Evolutionary conservation across 2,797 vertebrate species (phyloP), one percentile per base, ranked within the genome.

Genomic region (Pangasius larnaudii): DNA sequence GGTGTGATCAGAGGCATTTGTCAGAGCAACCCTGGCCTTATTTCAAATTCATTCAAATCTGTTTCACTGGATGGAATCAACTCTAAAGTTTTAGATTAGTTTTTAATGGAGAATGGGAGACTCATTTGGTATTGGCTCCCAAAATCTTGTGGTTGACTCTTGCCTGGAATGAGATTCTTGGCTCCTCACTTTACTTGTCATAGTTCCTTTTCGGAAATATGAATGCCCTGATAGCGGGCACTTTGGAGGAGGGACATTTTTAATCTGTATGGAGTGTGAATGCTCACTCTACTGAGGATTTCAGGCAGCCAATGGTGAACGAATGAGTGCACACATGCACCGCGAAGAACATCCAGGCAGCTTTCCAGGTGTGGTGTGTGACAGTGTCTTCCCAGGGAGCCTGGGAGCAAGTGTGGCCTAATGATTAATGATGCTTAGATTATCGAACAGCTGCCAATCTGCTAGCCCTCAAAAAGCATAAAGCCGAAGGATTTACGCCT

Each of bases 361-460:
- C 61, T 82, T 86, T 87, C 88, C 56, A 89, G 71, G 85, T 72
- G 69, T 84, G 51, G 77, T 75, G n/a, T 87, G 71, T 79, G 90
- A 16, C 67, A 77, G 86, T 86, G 89, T 56, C 69, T 36, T 49
- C 79, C 84, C 56, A 85, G 81, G 85, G 89, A 33, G 56, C 58
- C 49, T 71, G 30, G 51, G 84, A 85, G 65, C 58, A 84, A 67
- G n/a, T 84, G 51, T 74, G 65, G 63, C 78, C 88, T 90, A 87
- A 92, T 95, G 95, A 96, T 95, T 94, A 94, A 96, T 95, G 94
- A 77, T 87, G 51, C 93, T 92, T 93, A 75, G 90, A 91, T 93
- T 93, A 91, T 91, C 92, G 69, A 84, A 87, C 80, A 88, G 72
- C 92, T 90, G 92, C 92, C 91, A 94, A 92, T 93, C 93, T 91